Conservation (phyloP, 2,113 vertebrate species). For the Chloropsis cyanopogon region DNA sequence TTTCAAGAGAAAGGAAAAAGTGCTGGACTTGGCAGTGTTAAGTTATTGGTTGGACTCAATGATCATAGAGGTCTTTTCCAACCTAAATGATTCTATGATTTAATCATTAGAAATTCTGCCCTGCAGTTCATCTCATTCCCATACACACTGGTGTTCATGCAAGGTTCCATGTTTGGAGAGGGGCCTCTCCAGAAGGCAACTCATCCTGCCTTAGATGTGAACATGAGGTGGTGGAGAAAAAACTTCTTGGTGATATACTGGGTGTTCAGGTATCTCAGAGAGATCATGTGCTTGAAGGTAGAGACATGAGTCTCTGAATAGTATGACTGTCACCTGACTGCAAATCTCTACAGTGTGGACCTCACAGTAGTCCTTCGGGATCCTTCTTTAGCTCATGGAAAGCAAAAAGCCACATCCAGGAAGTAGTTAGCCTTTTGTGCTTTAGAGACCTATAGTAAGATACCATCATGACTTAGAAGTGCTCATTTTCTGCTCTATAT, state of each 20-base stretch:
- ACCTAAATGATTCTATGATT: not conserved
- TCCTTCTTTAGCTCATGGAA: not conserved
- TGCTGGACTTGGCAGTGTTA: not conserved
- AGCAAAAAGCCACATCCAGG: not conserved
- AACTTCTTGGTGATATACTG: not conserved
- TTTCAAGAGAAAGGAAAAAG: not conserved
- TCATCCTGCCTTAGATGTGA: not conserved
- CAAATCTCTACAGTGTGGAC: not conserved
- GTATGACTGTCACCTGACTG: not conserved
- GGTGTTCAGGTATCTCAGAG: not conserved
- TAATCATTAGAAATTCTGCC: not conserved
- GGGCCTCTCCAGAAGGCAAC: not conserved
- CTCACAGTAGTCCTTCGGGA: not conserved
- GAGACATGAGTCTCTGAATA: not conserved
- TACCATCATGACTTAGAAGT: not conserved
- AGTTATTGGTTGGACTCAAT: not conserved
- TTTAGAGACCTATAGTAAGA: not conserved
- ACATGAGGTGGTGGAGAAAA: not conserved
- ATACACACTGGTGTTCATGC: not conserved
- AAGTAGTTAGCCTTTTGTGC: not conserved
- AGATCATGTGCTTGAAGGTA: not conserved
- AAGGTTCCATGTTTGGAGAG: not conserved
- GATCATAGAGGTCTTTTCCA: not conserved
- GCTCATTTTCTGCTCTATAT: not conserved
- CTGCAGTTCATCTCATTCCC: not conserved